A percentile compares a stretch with the other conserved stretches of the same genome.
phyloP scores from a whole-genome alignment of 2,888 invertebrate species.

The Harpalus rufipes region DNA sequence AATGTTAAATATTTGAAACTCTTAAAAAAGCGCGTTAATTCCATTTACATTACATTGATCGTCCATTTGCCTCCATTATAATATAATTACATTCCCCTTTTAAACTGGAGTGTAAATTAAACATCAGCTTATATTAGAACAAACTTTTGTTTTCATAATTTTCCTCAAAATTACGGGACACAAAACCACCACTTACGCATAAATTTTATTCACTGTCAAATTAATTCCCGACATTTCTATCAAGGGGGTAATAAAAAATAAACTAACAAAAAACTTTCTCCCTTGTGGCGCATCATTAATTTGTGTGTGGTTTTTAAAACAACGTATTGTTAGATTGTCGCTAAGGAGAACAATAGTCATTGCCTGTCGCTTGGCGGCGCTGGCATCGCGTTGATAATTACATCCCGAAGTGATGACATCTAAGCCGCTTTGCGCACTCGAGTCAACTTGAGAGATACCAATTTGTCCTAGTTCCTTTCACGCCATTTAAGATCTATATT shows the following conservation, averaged over 20 bases:
- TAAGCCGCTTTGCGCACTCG: conserved; percentile 54
- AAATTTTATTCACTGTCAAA: conserved; percentile 27
- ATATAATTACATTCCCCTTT: neutral
- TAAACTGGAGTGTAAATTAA: conserved; percentile 3
- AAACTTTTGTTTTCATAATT: neutral
- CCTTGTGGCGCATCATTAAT: conserved; percentile 49
- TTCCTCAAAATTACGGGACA: conserved; percentile 6
- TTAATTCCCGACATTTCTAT: conserved; percentile 43
- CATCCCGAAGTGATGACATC: conserved; percentile 45
- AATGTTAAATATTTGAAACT: neutral
- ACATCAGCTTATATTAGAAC: neutral
- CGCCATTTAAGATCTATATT: too few species aligned
- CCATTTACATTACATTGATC: neutral
- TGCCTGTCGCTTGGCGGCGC: conserved; percentile 22
- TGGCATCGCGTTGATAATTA: conserved; percentile 54
- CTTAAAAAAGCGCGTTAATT: neutral
- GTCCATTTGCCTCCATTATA: neutral
- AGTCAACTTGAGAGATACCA: neutral
- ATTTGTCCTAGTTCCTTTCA: neutral
- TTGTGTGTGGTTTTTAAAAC: conserved; percentile 51
- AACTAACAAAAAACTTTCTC: conserved; percentile 39
- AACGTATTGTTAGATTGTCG: conserved; percentile 54
- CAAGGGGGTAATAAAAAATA: conserved; percentile 35
- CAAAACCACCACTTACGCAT: conserved; percentile 39
- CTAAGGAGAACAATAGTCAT: conserved; percentile 30